Conservation (phyloP, 2,888 invertebrate species). For the Eupithecia centaureata region DNA sequence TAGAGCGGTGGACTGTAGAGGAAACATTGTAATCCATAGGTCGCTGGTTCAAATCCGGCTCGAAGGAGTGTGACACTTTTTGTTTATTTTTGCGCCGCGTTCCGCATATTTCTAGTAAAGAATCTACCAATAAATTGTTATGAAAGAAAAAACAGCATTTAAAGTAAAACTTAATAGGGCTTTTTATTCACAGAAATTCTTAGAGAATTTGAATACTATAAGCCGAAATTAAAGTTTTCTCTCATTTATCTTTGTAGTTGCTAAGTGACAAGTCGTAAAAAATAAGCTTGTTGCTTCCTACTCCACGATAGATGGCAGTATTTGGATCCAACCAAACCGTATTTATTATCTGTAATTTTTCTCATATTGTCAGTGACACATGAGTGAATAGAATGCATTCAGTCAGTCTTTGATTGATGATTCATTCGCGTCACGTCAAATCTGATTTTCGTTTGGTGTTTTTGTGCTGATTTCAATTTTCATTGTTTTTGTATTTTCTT, state of each 20-base stretch:
- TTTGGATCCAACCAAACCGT: no score
- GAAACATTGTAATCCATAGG: slow-evolving; percentile 79
- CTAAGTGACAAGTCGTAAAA: neutral
- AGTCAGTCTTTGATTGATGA: slow-evolving; percentile 13
- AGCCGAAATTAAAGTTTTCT: no score
- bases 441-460: slow-evolving; percentile 28
- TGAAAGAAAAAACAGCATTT: no score
- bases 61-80: slow-evolving; percentile 72
- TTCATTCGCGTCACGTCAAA: slow-evolving; percentile 46
- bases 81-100: slow-evolving; percentile 19
- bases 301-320: slow-evolving; percentile 20
- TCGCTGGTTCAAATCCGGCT: slow-evolving; percentile 87
- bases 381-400: slow-evolving; percentile 12
- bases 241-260: no score
- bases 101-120: neutral
- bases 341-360: neutral
- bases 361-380: neutral
- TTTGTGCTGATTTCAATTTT: slow-evolving; percentile 40
- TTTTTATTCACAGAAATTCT: no score
- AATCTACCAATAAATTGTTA: neutral
- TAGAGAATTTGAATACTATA: no score
- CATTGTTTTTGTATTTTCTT: slow-evolving; percentile 47
- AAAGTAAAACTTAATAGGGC: no score
- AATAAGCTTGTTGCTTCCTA: neutral
- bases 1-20: slow-evolving; percentile 85